These are phyloP conservation scores for Zygothrica quintamaculata DNA, from an alignment of 2,888 invertebrate genomes.

Conservation along the genomic window DNA sequence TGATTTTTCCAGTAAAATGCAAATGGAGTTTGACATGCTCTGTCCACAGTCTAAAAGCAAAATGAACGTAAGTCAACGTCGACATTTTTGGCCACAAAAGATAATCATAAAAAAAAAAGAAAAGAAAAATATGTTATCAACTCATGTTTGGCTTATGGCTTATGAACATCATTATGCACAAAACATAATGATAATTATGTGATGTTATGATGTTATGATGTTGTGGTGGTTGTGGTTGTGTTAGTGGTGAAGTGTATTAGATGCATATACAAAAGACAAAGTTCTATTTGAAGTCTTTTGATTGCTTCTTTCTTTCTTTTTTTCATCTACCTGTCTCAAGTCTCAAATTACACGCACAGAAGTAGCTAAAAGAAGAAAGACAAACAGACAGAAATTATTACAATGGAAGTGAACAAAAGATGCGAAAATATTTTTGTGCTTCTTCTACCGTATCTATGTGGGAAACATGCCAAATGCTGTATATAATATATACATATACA, in stretches of 20 bases:
- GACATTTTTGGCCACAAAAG: constrained; percentile 22
- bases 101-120: constrained; percentile 73
- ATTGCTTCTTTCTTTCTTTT: too few relatives aligned
- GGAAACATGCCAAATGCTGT: constrained; percentile 44
- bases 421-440: constrained; percentile 72
- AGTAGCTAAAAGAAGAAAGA: constrained; percentile 26
- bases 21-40: constrained; percentile 74
- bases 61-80: neutral
- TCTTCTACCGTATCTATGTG: constrained; percentile 24
- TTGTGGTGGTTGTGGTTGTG: constrained; percentile 44
- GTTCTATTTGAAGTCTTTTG: constrained; percentile 17
- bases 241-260: constrained; percentile 60
- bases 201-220: constrained; percentile 49
- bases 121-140: constrained; percentile 57
- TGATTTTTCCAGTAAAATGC: constrained; percentile 71
- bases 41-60: constrained; percentile 30
- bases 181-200: neutral
- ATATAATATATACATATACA: too few relatives aligned
- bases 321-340: constrained; percentile 8
- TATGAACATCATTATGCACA: constrained; percentile 39
- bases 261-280: constrained; percentile 28
- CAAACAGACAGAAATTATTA: constrained; percentile 50
- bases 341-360: constrained; percentile 73
- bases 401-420: constrained; percentile 72
- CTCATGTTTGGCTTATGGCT: constrained; percentile 32